Base-by-base conservation (phyloP, 1,140 invertebrate species). In the Elymnias hypermnestra region DNA sequence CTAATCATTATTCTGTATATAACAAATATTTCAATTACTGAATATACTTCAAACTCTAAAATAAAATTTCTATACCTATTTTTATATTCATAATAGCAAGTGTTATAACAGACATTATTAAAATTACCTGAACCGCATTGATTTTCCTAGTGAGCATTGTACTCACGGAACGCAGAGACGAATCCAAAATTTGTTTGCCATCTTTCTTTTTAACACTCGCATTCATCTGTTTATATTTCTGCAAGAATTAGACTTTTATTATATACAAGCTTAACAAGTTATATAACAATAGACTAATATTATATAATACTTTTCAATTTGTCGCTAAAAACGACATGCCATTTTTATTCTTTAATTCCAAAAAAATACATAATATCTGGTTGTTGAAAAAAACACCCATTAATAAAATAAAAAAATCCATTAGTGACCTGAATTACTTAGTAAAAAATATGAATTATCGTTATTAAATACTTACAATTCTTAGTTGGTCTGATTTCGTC, bases 81-180 rank as follows among this genome's bases (percentile, higher is more conserved):
- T n/a, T n/a, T n/a, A n/a, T n/a, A n/a, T n/a, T n/a, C n/a, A n/a
- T n/a, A n/a, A n/a, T n/a, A n/a, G n/a, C n/a, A n/a, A n/a, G n/a
- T n/a, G n/a, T n/a, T n/a, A n/a, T n/a, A n/a, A n/a, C n/a, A n/a
- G n/a, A n/a, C n/a, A n/a, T n/a, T n/a, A n/a, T n/a, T n/a, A n/a
- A n/a, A n/a, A n/a, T 76, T 88, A 92, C 91, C 72, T 88, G 90
- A 28, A 95, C 91, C 13, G 94, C 94, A 53, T 95, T 93, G 86
- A 94, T 94, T 89, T 95, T 96, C 38, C 92, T 88, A 23, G 91
- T 89, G 36, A 95, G 85, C 92, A 95, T 94, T 8, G 89, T 89
- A 33, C 91, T 90, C 22, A 95, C 91, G 49, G 92, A 94, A 26
- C 89, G 88, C 13, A 92, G 89, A 26, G 95, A 94, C 17, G 91